phyloP scores from a whole-genome alignment of 2,113 vertebrate species.

The Sisor rabdophorus region DNA sequence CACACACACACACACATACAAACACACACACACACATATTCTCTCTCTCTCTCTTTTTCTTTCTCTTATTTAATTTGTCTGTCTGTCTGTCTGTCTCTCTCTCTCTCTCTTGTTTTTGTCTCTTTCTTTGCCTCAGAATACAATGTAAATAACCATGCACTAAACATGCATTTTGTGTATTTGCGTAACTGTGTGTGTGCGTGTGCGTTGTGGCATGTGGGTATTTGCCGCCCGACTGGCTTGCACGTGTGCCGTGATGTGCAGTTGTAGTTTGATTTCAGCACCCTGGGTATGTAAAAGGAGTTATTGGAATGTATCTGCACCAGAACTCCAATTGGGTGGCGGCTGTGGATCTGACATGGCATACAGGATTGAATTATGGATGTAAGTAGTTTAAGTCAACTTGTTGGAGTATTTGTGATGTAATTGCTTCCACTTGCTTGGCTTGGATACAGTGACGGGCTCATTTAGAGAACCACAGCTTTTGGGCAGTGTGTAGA shows the following conservation, averaged over 20 bases:
- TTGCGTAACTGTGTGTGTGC: constrained; percentile 3
- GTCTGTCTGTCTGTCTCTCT: constrained; percentile 13
- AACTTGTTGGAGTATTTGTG: constrained; percentile 63
- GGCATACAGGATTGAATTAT: constrained; percentile 58
- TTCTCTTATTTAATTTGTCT: no score
- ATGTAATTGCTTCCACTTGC: constrained; percentile 68
- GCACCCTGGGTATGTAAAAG: constrained; percentile 22
- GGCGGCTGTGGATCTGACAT: constrained; percentile 56
- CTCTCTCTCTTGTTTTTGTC: constrained; percentile 4
- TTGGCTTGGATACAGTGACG: constrained; percentile 60
- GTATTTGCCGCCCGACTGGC: constrained; percentile 22
- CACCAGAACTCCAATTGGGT: constrained; percentile 44
- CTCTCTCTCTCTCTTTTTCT: no score
- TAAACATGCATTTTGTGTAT: constrained; percentile 25
- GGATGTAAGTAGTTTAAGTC: constrained; percentile 62
- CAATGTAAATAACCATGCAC: constrained; percentile 43
- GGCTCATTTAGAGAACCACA: constrained; percentile 58
- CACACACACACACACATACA: not conserved
- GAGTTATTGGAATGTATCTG: constrained; percentile 44
- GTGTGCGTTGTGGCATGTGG: constrained; percentile 18
- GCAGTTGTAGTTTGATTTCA: constrained; percentile 4
- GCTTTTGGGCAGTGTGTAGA: constrained; percentile 44
- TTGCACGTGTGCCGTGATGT: constrained; percentile 41
- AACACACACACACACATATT: constrained; percentile 4
- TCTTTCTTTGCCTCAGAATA: constrained; percentile 28